These are phyloP conservation scores for Drosophila ananassae DNA, from an alignment of 1,140 invertebrate species.

Conservation along the genomic window DNA sequence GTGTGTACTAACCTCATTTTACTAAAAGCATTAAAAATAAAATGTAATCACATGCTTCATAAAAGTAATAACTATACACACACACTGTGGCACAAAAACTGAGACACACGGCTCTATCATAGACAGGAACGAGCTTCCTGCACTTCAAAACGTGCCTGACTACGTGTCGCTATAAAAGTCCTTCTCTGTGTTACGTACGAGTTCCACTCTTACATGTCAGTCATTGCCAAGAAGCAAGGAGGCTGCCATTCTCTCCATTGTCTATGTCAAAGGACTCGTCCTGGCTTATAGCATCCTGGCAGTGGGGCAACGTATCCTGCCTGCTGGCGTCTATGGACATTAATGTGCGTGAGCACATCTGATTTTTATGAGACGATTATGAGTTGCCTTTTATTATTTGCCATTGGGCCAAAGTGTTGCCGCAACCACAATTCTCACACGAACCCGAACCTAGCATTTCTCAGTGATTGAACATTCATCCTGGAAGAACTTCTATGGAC, in stretches of 20 bases:
- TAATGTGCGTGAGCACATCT: constrained; percentile 74
- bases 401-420: constrained; percentile 74
- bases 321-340: constrained; percentile 40
- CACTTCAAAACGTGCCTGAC: constrained; percentile 71
- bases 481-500: constrained; percentile 10
- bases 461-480: constrained; percentile 11
- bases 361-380: constrained; percentile 82
- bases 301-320: constrained; percentile 3
- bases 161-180: constrained; percentile 78
- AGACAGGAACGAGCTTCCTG: constrained; percentile 58
- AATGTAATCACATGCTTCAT: constrained; percentile 83
- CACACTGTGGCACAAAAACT: constrained; percentile 21
- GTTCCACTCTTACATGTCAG: constrained; percentile 35
- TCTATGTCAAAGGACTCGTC: constrained; percentile 67
- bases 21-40: constrained; percentile 83
- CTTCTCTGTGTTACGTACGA: constrained; percentile 5
- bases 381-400: constrained; percentile 81
- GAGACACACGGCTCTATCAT: constrained; percentile 28
- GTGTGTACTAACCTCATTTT: constrained; percentile 82
- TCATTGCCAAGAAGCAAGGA: constrained; percentile 53
- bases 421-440: constrained; percentile 29
- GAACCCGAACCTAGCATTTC: too few species aligned
- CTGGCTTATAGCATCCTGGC: not conserved
- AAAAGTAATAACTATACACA: constrained; percentile 78
- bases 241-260: constrained; percentile 56